Percentiles rank a stretch among this genome's conserved stretches.
Conservation (phyloP, 2,888 invertebrate genomes). For the Onthophagus sagittarius region DNA sequence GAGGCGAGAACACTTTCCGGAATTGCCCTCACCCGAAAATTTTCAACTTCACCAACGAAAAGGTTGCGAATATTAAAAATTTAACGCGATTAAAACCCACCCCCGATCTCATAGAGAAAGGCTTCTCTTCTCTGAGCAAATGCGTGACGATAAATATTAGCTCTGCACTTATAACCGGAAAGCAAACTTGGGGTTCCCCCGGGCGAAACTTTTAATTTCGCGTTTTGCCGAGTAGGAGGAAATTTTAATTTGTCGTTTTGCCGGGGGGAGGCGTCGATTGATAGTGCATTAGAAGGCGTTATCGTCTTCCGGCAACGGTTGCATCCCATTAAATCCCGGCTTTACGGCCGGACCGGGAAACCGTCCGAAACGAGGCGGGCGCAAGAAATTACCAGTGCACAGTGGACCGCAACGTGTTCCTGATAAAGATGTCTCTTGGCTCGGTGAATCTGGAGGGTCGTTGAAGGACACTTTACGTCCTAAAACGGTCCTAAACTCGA, state of each 20-base stretch:
- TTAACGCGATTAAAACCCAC: neutral
- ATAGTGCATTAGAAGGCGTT: neutral
- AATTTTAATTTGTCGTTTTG: neutral
- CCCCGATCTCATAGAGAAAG: neutral
- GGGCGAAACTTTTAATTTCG: too few species aligned
- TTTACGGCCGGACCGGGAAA: neutral
- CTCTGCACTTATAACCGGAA: neutral
- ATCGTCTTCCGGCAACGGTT: neutral
- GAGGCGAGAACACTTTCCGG: neutral
- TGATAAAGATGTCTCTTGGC: neutral
- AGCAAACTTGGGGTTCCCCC: too few species aligned
- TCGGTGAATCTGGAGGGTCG: neutral
- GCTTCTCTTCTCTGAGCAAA: too few species aligned
- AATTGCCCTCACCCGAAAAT: neutral
- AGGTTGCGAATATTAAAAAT: neutral
- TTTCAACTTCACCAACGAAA: neutral
- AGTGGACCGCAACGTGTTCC: neutral
- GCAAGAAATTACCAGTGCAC: neutral
- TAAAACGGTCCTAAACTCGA: neutral
- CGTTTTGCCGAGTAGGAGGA: too few species aligned
- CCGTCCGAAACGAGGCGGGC: neutral
- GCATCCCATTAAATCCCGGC: neutral
- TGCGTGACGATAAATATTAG: neutral
- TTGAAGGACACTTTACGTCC: neutral
- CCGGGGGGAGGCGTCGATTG: neutral